These are phyloP conservation scores for Syrphus vitripennis DNA, from an alignment of 2,888 invertebrate species.

Conservation along the genomic window DNA sequence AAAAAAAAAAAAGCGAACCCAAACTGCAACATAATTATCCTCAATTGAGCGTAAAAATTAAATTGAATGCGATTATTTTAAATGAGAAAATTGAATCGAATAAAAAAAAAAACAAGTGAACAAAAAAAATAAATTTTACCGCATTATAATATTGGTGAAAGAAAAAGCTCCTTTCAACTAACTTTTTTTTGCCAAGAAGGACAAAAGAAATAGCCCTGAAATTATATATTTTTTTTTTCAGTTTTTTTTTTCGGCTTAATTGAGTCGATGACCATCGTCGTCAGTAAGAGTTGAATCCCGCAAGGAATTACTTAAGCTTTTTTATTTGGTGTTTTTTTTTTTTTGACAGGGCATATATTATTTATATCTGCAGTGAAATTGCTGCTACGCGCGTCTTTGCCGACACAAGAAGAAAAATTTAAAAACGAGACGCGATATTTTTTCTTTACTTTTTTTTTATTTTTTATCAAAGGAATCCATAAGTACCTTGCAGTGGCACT, in stretches of 20 bases:
- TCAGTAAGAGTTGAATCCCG: constrained; percentile 22
- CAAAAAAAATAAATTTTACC: constrained; percentile 27
- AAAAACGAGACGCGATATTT: constrained; percentile 11
- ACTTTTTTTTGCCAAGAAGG: constrained; percentile 42
- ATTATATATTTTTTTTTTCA: not conserved
- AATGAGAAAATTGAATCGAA: constrained; percentile 47
- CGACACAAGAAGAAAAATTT: not conserved
- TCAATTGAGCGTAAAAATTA: constrained; percentile 69
- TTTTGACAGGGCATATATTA: constrained; percentile 40
- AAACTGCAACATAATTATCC: constrained; percentile 69
- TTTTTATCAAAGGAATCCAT: constrained; percentile 61
- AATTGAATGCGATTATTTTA: constrained; percentile 70
- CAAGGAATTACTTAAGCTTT: constrained; percentile 60
- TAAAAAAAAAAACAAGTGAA: not conserved
- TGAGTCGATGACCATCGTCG: constrained; percentile 59
- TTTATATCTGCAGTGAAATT: constrained; percentile 66
- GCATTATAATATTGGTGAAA: constrained; percentile 40
- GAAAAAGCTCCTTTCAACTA: constrained; percentile 31
- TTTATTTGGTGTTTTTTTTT: not conserved
- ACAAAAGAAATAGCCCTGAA: constrained; percentile 56
- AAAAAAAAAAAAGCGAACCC: not conserved
- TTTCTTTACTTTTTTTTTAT: constrained; percentile 16
- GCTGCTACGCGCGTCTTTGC: constrained; percentile 39
- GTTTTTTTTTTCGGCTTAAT: constrained; percentile 50
- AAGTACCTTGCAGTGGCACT: constrained; percentile 68